A percentile compares a stretch with the other conserved stretches of the same genome.
These are phyloP conservation scores for Halcyon leucocephala DNA, from an alignment of 2,797 vertebrate species.

Conservation along the genomic window DNA sequence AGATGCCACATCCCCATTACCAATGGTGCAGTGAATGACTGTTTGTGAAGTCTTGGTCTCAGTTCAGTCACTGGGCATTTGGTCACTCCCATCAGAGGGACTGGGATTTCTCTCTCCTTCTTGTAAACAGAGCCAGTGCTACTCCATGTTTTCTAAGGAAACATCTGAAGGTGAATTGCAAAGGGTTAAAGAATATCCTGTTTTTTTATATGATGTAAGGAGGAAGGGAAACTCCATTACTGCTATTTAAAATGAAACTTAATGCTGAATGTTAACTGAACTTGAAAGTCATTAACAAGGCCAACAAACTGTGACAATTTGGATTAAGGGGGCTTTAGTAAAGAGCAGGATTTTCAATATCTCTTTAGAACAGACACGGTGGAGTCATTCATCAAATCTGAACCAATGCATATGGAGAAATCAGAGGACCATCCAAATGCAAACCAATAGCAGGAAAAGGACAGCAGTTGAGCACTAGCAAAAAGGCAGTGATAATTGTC, in stretches of 20 bases:
- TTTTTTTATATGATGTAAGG: neutral
- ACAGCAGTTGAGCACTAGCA: neutral
- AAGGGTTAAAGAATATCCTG: neutral
- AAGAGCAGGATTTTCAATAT: slow-evolving; percentile 41
- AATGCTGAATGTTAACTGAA: neutral
- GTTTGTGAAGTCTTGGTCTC: neutral
- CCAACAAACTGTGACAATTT: slow-evolving; percentile 41
- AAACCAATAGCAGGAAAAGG: neutral
- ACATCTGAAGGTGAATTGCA: neutral
- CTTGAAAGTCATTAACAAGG: slow-evolving; percentile 44
- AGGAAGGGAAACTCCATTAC: neutral
- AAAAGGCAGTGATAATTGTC: neutral
- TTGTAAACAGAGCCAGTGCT: neutral
- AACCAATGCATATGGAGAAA: neutral
- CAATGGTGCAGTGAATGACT: neutral
- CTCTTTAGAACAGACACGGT: slow-evolving; percentile 30
- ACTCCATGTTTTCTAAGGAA: neutral
- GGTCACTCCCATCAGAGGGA: neutral
- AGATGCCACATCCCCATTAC: neutral
- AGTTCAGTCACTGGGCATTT: neutral
- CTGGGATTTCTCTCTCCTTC: neutral
- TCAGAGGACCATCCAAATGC: neutral
- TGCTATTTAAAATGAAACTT: slow-evolving; percentile 10
- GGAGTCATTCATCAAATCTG: slow-evolving; percentile 4
- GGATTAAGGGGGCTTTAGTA: slow-evolving; percentile 33